Conservation (phyloP, 1,140 invertebrate species). For the Stenopsyche tienmushanensis region DNA sequence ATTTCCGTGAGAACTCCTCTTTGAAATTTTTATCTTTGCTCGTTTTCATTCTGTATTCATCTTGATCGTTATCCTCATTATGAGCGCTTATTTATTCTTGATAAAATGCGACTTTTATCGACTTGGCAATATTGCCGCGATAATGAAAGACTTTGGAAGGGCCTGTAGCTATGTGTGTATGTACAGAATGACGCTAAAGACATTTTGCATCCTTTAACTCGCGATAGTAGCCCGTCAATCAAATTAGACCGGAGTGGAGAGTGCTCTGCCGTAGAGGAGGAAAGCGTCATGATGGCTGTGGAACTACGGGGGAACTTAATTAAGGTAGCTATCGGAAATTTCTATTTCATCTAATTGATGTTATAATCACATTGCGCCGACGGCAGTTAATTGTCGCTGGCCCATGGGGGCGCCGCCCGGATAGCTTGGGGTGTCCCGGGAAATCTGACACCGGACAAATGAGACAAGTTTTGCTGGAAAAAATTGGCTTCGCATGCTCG, state of each 20-base stretch:
- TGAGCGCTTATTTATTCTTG: no score
- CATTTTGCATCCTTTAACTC: not conserved
- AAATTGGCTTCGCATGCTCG: no score
- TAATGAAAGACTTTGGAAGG: no score
- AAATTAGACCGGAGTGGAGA: not conserved
- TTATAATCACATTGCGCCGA: constrained; percentile 36
- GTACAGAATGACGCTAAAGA: not conserved
- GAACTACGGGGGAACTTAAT: constrained; percentile 35
- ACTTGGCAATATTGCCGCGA: no score
- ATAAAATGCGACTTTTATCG: no score
- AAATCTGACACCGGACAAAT: not conserved
- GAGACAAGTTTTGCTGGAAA: no score
- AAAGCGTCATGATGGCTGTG: constrained; percentile 33
- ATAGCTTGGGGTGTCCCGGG: no score
- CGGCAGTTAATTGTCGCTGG: constrained; percentile 27
- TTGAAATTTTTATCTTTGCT: no score
- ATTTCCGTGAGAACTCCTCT: no score
- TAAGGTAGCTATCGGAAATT: constrained; percentile 41
- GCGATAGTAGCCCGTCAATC: not conserved
- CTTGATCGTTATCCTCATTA: no score
- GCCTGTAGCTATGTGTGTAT: not conserved
- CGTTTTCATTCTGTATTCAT: no score
- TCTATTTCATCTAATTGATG: constrained; percentile 39
- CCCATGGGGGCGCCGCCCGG: not conserved
- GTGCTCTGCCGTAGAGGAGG: not conserved